These are phyloP conservation scores for Apodemus agrarius DNA, from an alignment of 2,797 vertebrate genomes.

Conservation along the genomic window DNA sequence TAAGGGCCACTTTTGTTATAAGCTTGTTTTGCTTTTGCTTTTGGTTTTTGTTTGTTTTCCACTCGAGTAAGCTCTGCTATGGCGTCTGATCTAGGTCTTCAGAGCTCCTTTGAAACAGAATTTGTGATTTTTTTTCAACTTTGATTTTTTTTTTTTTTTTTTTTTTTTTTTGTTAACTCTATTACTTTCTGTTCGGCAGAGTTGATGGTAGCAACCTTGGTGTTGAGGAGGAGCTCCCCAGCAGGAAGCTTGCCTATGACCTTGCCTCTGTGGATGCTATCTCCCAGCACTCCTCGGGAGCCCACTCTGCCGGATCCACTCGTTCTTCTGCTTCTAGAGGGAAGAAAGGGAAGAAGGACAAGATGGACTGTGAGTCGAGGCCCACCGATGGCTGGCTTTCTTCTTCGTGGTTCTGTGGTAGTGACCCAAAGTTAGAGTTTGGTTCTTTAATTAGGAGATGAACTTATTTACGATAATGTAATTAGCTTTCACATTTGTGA, in stretches of 20 bases:
- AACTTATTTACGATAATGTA: conserved; percentile 49
- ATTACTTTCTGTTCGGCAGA: conserved; percentile 72
- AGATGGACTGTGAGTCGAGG: conserved; percentile 83
- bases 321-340: conserved; percentile 88
- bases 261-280: conserved; percentile 81
- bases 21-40: not conserved
- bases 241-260: conserved; percentile 87
- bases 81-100: not conserved
- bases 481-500: conserved; percentile 35
- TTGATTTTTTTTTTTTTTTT: not conserved
- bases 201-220: conserved; percentile 85
- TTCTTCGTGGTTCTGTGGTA: conserved; percentile 41
- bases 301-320: conserved; percentile 90
- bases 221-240: conserved; percentile 89
- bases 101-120: not conserved
- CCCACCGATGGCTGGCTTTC: not conserved
- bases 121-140: not conserved
- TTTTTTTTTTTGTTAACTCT: not conserved
- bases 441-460: conserved; percentile 8
- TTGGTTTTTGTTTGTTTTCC: not conserved
- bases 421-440: conserved; percentile 58
- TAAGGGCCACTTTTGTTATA: not conserved
- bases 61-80: not conserved
- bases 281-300: conserved; percentile 89
- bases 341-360: conserved; percentile 88